Evolutionary conservation across 1,140 invertebrate species (phyloP).

Genomic region (Anoplophora glabripennis): DNA sequence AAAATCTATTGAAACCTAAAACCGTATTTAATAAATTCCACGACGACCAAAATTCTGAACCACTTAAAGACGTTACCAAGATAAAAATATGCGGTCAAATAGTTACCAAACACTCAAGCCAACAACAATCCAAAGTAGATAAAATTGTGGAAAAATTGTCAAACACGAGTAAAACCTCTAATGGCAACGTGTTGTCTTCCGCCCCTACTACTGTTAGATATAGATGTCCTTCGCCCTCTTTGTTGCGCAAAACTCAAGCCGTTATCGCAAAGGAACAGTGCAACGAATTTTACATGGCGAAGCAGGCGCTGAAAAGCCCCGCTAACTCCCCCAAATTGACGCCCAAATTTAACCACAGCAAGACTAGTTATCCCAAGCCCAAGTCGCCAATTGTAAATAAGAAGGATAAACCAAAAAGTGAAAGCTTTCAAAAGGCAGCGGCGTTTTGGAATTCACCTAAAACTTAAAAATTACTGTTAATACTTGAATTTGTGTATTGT

Average conservation of each 20-base stretch:
- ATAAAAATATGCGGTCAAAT: not conserved
- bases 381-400: conserved; percentile 22
- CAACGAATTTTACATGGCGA: conserved; percentile 25
- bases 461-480: conserved; percentile 25
- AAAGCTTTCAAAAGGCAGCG: conserved; percentile 39
- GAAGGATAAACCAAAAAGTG: conserved; percentile 35
- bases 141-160: conserved; percentile 10
- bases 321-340: not conserved
- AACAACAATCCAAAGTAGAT: conserved; percentile 8
- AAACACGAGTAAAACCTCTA: conserved; percentile 4
- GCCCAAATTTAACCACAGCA: conserved; percentile 6
- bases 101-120: too few species aligned
- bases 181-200: conserved; percentile 1
- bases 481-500: conserved; percentile 4
- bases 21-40: not conserved
- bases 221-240: conserved; percentile 35
- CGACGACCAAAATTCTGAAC: not conserved
- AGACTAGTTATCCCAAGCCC: conserved; percentile 17
- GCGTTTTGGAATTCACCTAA: conserved; percentile 44
- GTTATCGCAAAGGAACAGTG: conserved; percentile 36
- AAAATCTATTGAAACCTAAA: too few species aligned
- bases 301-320: conserved; percentile 2
- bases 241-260: conserved; percentile 38
- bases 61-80: too few species aligned
- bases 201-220: conserved; percentile 25